phyloP scores from a whole-genome alignment of 2,797 vertebrate genomes.

The Tadarida brasiliensis region DNA sequence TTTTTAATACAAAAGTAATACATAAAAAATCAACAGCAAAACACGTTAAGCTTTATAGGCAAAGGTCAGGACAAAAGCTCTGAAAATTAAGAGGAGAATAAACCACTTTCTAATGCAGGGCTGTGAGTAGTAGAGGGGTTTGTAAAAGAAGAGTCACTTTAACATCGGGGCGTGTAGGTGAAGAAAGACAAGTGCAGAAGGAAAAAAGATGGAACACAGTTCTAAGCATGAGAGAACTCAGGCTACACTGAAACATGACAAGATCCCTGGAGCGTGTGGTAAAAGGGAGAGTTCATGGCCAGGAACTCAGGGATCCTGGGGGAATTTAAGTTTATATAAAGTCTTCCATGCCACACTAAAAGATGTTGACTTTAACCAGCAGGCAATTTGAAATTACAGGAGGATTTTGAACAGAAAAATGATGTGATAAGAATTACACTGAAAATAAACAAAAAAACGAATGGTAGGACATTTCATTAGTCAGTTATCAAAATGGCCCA shows the following conservation, averaged over 20 bases:
- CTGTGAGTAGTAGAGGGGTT: background rate
- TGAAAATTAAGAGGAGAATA: background rate
- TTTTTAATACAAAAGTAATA: background rate
- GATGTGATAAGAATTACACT: background rate
- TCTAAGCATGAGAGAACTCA: background rate
- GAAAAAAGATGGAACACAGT: background rate
- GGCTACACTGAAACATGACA: background rate
- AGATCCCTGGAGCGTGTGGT: background rate
- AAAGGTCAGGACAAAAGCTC: background rate
- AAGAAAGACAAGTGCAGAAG: background rate
- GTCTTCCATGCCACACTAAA: background rate
- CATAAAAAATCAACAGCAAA: background rate
- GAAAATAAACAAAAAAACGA: background rate
- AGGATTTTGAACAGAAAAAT: constrained; percentile 19
- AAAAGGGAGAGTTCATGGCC: background rate
- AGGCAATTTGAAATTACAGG: background rate
- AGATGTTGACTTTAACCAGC: background rate
- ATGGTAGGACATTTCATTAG: background rate
- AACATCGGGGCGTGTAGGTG: background rate
- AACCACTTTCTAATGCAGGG: background rate
- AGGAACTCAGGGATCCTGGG: background rate
- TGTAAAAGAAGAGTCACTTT: background rate
- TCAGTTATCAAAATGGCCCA: background rate
- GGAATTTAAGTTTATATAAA: background rate
- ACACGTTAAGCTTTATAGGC: background rate